Evolutionary conservation across 2,797 vertebrate species (phyloP).

Genomic region (Anguilla megastoma): DNA sequence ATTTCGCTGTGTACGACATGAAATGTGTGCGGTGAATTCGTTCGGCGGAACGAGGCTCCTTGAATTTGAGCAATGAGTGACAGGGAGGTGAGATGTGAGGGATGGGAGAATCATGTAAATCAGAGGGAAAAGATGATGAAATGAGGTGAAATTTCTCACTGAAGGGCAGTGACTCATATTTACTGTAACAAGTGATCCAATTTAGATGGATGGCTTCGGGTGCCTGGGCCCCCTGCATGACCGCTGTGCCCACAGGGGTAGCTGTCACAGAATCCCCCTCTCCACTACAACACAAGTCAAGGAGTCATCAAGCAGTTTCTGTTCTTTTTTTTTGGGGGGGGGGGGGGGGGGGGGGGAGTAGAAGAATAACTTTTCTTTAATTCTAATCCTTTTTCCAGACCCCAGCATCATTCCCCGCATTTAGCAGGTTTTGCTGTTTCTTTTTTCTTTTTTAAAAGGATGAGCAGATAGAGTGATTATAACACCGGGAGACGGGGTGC

Average conservation of each 20-base stretch:
- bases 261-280: constrained; percentile 45
- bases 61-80: constrained; percentile 8
- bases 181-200: constrained; percentile 51
- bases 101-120: constrained; percentile 45
- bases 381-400: background rate
- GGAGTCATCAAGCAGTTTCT: background rate
- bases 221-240: constrained; percentile 46
- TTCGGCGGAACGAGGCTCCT: background rate
- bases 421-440: constrained; percentile 46
- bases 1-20: background rate
- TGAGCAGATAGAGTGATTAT: constrained; percentile 6
- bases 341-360: too few relatives aligned
- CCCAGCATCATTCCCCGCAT: constrained; percentile 40
- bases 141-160: constrained; percentile 49
- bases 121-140: constrained; percentile 52
- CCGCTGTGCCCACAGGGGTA: constrained; percentile 46
- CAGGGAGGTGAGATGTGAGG: constrained; percentile 43
- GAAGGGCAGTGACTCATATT: constrained; percentile 48
- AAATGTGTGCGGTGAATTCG: background rate
- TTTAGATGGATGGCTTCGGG: constrained; percentile 37
- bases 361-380: background rate
- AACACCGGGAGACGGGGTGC: constrained; percentile 10
- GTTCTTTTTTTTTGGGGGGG: too few relatives aligned
- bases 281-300: constrained; percentile 12
- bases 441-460: background rate